phyloP scores from a whole-genome alignment of 2,113 vertebrate genomes.

The Cyprinodon variegatus region DNA sequence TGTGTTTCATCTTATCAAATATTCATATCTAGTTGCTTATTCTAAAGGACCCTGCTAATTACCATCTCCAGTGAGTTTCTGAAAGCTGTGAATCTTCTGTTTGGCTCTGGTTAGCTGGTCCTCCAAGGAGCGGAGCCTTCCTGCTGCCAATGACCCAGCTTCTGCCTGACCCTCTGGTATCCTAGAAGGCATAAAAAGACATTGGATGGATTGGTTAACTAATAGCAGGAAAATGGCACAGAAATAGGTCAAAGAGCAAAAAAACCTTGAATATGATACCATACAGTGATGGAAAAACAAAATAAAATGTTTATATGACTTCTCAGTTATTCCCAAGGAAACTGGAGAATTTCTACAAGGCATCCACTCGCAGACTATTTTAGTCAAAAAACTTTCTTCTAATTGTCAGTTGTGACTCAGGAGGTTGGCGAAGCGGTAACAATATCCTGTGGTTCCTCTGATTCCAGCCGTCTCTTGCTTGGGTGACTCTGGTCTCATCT shows the following conservation, averaged over 20 bases:
- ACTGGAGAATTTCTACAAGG: background rate
- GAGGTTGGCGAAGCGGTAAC: constrained; percentile 6
- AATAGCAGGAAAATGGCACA: background rate
- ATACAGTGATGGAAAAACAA: background rate
- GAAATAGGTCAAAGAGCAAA: background rate
- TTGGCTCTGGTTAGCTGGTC: constrained; percentile 96
- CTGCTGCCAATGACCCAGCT: constrained; percentile 85
- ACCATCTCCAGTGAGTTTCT: constrained; percentile 90
- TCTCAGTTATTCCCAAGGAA: background rate
- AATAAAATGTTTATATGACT: background rate
- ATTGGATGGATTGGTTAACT: background rate
- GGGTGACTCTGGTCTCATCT: constrained; percentile 2
- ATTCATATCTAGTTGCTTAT: background rate
- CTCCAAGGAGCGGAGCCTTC: constrained; percentile 91
- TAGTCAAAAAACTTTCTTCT: background rate
- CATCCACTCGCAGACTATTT: background rate
- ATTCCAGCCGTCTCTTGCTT: background rate
- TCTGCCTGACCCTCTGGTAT: constrained; percentile 95
- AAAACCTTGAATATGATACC: background rate
- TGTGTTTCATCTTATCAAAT: background rate
- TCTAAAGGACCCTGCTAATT: constrained; percentile 41
- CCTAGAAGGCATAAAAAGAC: constrained; percentile 70
- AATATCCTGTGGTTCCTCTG: background rate
- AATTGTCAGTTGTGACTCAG: constrained; percentile 7
- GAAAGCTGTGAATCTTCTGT: constrained; percentile 96